Conservation (phyloP, 2,888 invertebrate species). For the Drosophila histrio region DNA sequence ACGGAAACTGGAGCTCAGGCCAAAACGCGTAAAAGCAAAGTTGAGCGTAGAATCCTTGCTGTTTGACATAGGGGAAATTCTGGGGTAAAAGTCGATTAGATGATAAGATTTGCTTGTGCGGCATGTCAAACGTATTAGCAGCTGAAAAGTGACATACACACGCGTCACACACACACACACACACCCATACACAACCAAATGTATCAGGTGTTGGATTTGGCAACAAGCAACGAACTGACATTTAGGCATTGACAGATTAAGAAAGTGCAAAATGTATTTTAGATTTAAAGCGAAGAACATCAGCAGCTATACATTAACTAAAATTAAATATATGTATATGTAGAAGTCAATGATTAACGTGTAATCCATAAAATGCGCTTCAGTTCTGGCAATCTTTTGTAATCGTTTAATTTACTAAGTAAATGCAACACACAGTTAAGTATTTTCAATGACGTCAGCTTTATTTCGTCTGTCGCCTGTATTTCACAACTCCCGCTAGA, state of each 20-base stretch:
- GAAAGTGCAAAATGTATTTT: background rate
- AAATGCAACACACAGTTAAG: no score
- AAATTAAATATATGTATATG: background rate
- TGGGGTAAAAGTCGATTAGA: slow-evolving; percentile 45
- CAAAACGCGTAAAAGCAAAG: slow-evolving; percentile 35
- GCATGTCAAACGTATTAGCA: slow-evolving; percentile 45
- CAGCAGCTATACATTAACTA: background rate
- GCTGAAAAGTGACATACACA: slow-evolving; percentile 25
- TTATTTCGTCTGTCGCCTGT: no score
- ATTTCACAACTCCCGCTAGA: no score
- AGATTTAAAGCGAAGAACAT: background rate
- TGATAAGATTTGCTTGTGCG: slow-evolving; percentile 41
- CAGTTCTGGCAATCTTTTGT: no score
- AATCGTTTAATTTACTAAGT: no score
- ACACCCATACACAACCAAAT: background rate
- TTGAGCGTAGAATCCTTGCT: slow-evolving; percentile 11
- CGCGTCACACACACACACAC: background rate
- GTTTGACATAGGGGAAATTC: background rate
- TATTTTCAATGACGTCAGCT: no score
- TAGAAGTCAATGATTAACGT: no score
- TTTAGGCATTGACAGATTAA: slow-evolving; percentile 5
- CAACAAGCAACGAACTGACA: slow-evolving; percentile 2
- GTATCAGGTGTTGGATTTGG: slow-evolving; percentile 6
- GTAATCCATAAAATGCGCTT: no score
- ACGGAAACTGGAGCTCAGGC: slow-evolving; percentile 12